These are phyloP conservation scores for Pseudochaenichthys georgianus DNA, from an alignment of 2,797 vertebrate genomes.

Conservation along the genomic window DNA sequence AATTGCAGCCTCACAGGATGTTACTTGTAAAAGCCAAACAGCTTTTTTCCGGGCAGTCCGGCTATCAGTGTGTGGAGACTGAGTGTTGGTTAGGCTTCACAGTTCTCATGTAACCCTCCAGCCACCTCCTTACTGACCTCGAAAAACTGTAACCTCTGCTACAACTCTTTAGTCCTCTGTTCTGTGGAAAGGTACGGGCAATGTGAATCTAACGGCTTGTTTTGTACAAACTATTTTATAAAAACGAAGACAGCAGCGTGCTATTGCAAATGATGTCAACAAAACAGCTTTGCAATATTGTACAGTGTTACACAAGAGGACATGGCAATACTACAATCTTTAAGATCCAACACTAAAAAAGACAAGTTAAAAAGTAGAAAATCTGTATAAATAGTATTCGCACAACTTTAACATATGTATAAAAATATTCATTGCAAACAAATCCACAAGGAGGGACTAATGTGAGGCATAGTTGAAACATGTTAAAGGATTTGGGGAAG, in stretches of 20 bases:
- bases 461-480: conserved; percentile 46
- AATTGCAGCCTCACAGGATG: conserved; percentile 79
- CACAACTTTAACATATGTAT: conserved; percentile 77
- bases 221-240: neutral
- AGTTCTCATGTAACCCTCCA: conserved; percentile 65
- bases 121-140: conserved; percentile 19
- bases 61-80: conserved; percentile 65
- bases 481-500: conserved; percentile 35
- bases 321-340: conserved; percentile 14
- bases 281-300: conserved; percentile 51
- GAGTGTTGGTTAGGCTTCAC: conserved; percentile 60
- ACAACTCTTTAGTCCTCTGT: conserved; percentile 9
- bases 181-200: conserved; percentile 13
- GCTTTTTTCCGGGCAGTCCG: conserved; percentile 70
- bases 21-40: conserved; percentile 71
- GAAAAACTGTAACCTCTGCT: conserved; percentile 28
- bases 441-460: conserved; percentile 41
- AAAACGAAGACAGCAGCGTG: conserved; percentile 65
- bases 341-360: conserved; percentile 42
- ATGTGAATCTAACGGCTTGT: conserved; percentile 33
- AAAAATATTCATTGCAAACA: conserved; percentile 63
- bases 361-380: conserved; percentile 77
- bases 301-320: conserved; percentile 60
- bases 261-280: conserved; percentile 51
- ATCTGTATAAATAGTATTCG: conserved; percentile 84